These are phyloP conservation scores for Poecile atricapillus DNA, from an alignment of 2,113 vertebrate genomes.

Conservation along the genomic window DNA sequence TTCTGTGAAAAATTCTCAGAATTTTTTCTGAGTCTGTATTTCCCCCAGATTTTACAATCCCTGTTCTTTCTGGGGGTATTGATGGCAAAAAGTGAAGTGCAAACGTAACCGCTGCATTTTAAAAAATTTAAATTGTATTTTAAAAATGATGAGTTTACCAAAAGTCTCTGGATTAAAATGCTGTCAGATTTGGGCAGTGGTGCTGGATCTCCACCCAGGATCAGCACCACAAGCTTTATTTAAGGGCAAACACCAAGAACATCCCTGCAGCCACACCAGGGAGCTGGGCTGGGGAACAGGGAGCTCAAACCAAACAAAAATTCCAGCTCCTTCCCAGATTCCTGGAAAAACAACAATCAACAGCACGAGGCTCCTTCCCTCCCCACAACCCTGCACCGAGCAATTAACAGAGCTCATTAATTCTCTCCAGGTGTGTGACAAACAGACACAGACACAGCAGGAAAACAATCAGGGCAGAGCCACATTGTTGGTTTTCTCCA, in stretches of 20 bases:
- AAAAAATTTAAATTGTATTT: too few species aligned
- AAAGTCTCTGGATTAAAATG: fast-evolving
- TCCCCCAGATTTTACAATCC: not conserved
- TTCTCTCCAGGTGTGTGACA: not conserved
- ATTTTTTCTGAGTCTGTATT: not conserved
- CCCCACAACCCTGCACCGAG: not conserved
- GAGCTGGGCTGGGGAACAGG: not conserved
- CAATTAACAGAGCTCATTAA: not conserved
- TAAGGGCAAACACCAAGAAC: not conserved
- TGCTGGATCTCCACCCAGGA: not conserved
- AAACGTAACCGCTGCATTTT: fast-evolving
- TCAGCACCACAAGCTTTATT: not conserved
- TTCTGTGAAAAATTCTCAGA: too few species aligned
- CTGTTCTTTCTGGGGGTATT: not conserved
- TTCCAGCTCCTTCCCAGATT: not conserved
- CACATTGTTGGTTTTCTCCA: not conserved
- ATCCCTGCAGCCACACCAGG: not conserved
- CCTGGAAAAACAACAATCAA: fast-evolving
- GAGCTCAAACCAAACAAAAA: not conserved
- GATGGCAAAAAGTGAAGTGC: not conserved
- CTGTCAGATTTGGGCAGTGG: not conserved
- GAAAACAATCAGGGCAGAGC: not conserved
- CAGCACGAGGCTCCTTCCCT: not conserved
- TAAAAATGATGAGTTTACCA: not conserved
- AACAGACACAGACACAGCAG: not conserved